phyloP scores from a whole-genome alignment of 1,140 invertebrate genomes.

The Polyergus mexicanus region DNA sequence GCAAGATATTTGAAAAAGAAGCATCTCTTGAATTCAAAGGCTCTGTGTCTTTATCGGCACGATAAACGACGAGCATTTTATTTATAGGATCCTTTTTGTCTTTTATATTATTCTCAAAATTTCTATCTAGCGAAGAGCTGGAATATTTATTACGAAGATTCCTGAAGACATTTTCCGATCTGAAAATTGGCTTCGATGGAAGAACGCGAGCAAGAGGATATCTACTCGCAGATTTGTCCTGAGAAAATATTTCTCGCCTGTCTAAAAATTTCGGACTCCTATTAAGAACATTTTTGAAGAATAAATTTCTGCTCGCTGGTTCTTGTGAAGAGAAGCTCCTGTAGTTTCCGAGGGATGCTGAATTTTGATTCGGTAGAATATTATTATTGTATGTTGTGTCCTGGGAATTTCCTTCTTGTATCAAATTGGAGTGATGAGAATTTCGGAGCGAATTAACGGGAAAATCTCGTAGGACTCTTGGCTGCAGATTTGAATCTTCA shows the following conservation, averaged over 20 bases:
- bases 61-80: neutral
- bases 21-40: neutral
- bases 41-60: conserved; percentile 12
- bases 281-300: conserved; percentile 1
- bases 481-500: conserved; percentile 16
- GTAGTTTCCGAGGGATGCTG: neutral
- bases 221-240: neutral
- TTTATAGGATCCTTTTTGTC: neutral
- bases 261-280: neutral
- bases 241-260: conserved; percentile 11
- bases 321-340: neutral
- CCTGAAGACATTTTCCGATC: conserved; percentile 9
- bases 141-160: conserved; percentile 28
- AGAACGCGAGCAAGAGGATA: neutral
- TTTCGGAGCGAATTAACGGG: neutral
- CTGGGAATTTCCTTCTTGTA: neutral
- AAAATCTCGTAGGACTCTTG: neutral
- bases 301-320: neutral
- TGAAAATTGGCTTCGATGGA: conserved; percentile 8
- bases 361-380: conserved; percentile 10
- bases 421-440: neutral
- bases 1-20: neutral
- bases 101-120: neutral
- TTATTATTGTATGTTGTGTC: neutral
- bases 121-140: neutral